A percentile compares a stretch with the other conserved stretches of the same genome.
Evolutionary conservation across 2,797 vertebrate species (phyloP).

Genomic region (Gephyroberyx darwinii): DNA sequence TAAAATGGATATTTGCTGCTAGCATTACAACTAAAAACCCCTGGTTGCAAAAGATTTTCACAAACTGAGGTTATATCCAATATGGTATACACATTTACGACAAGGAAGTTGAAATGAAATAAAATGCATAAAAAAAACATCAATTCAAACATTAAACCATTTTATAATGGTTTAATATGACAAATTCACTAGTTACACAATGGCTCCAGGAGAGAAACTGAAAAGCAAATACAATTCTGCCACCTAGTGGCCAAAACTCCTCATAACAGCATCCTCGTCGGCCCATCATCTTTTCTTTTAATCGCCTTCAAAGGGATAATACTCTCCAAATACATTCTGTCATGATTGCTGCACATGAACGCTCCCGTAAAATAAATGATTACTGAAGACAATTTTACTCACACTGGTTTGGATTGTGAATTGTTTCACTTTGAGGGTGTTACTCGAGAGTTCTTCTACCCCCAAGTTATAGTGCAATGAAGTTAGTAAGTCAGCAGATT

Average conservation of each 20-base stretch:
- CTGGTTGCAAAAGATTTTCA: background rate
- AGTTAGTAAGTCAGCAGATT: constrained; percentile 8
- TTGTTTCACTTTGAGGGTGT: background rate
- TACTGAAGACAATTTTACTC: constrained; percentile 6
- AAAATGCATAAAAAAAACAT: constrained; percentile 51
- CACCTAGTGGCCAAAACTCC: constrained; percentile 69
- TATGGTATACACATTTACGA: constrained; percentile 19
- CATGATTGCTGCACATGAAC: constrained; percentile 21
- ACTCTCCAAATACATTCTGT: constrained; percentile 42
- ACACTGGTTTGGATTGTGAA: background rate
- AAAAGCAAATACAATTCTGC: constrained; percentile 66
- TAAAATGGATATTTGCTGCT: constrained; percentile 9
- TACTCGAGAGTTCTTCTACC: background rate
- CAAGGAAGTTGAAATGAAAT: constrained; percentile 28
- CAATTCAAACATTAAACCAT: constrained; percentile 15
- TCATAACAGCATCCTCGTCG: constrained; percentile 30
- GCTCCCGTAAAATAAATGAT: constrained; percentile 15
- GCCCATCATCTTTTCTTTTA: constrained; percentile 20
- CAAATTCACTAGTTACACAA: constrained; percentile 50
- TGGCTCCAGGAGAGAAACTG: constrained; percentile 32
- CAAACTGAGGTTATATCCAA: background rate
- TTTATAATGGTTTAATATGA: constrained; percentile 27
- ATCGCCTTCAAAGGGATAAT: constrained; percentile 9
- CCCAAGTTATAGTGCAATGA: constrained; percentile 48
- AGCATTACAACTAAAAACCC: constrained; percentile 4